Conservation (phyloP, 2,888 invertebrate species). For the Platycnemis pennipes region DNA sequence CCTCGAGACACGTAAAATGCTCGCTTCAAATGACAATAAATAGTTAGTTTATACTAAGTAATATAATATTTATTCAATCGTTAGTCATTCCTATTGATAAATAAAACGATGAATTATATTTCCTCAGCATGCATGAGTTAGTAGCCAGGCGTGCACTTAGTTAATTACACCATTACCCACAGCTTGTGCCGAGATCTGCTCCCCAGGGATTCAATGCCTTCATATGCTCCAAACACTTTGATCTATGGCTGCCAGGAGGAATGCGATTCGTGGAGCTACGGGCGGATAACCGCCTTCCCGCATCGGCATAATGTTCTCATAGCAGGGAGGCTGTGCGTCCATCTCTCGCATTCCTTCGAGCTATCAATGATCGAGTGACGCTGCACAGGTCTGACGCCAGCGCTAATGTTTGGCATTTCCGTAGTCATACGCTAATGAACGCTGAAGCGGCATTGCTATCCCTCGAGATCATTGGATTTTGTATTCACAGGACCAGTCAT, state of each 20-base stretch:
- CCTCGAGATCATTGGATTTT: not conserved
- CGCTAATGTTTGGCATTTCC: not conserved
- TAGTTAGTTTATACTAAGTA: too few species aligned
- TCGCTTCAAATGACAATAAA: too few species aligned
- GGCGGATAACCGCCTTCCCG: not conserved
- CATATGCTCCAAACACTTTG: not conserved
- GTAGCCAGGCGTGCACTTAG: too few species aligned
- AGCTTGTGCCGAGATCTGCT: too few species aligned
- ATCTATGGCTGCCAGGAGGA: not conserved
- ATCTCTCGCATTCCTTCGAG: constrained; percentile 2
- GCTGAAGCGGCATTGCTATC: not conserved
- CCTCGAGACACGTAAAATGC: too few species aligned
- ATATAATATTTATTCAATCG: too few species aligned
- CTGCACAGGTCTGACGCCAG: not conserved
- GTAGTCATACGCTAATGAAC: not conserved
- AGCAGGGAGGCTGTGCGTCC: not conserved
- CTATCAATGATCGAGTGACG: not conserved
- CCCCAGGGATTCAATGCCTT: too few species aligned
- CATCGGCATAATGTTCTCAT: constrained; percentile 16
- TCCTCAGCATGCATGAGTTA: too few species aligned
- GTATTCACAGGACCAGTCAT: not conserved
- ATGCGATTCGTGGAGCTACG: not conserved
- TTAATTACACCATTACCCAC: too few species aligned
- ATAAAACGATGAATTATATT: too few species aligned
- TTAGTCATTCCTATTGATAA: too few species aligned